A percentile compares a stretch with the other conserved stretches of the same genome.
Evolutionary conservation across 2,113 vertebrate genomes (phyloP).

Genomic region (Cottus gobio): DNA sequence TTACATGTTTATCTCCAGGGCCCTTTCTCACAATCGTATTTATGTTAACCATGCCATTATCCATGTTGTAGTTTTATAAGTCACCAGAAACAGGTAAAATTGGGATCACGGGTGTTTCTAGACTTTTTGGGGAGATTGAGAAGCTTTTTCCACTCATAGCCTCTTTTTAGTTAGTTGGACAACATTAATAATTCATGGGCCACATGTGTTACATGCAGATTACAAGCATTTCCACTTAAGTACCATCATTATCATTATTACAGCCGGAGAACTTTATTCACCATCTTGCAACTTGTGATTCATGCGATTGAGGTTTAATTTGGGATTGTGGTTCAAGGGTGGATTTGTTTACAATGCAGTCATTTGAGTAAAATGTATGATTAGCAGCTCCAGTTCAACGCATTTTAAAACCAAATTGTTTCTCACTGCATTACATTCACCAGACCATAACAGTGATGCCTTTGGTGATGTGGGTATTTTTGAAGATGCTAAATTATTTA

Average conservation of each 20-base stretch:
- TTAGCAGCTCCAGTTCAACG: constrained; percentile 15
- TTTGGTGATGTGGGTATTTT: constrained; percentile 27
- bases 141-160: constrained; percentile 39
- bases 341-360: constrained; percentile 48
- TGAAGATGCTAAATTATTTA: constrained; percentile 13
- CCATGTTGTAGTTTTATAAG: not conserved
- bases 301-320: constrained; percentile 52
- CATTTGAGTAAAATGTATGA: constrained; percentile 29
- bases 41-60: not conserved
- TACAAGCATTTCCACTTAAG: constrained; percentile 61
- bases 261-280: constrained; percentile 63
- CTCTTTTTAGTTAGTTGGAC: constrained; percentile 38
- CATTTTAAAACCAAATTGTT: constrained; percentile 33
- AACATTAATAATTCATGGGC: constrained; percentile 77
- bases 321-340: constrained; percentile 45
- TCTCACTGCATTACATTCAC: constrained; percentile 1
- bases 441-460: not conserved
- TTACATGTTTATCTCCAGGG: constrained; percentile 8
- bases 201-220: constrained; percentile 69
- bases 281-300: constrained; percentile 55
- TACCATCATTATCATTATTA: constrained; percentile 62
- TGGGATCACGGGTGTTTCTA: constrained; percentile 16
- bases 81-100: constrained; percentile 12
- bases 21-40: constrained; percentile 7
- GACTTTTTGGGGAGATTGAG: not conserved